Evolutionary conservation across 1,140 invertebrate genomes (phyloP), one percentile per base, ranked within the genome.

Genomic region (Drosophila hydei): DNA sequence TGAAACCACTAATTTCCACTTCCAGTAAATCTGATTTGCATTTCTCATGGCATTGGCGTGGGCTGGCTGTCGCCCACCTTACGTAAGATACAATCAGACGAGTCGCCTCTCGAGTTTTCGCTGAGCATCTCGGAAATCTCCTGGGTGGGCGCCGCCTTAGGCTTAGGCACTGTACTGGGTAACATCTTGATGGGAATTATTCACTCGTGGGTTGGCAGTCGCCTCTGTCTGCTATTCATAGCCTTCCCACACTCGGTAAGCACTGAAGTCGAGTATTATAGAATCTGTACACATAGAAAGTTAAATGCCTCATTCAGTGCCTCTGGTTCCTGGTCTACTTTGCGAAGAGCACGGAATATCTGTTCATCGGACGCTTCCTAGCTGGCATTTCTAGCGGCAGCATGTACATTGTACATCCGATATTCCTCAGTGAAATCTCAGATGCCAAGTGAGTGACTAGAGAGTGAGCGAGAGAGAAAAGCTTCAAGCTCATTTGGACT

Each of bases 301-400:
- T 5, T 16, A 50, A 14, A 7, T 14, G 3, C n/a, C 5, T 16
- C 0, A 11, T 2, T 8, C 7, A 89, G 87, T 83, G 78, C 56
- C 33, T 79, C 0, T 89, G 87, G 87, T 14, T 89, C 23, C 38
- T 90, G 43, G 75, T 87, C 3, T 75, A 76, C 33, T 87, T 73
- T 11, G 84, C 79, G 5, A 40, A 71, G 14, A 65, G 76, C 16
- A 74, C 79, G 2, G 76, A 79, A 19, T 77, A 65, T 30, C 90
- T 91, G 14, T 90, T 91, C 21, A 62, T 91, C 21, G 91, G 90
- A 8, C 77, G 92, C 25, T 85, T 92, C 9, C 38, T 93, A 0
- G 73, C 75, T 14, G 92, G 92, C 36, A 62, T 92, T 5, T 81
- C 80, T 0, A 73, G 89, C 12, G 89, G 89, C 9, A 70, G 85